Conservation (phyloP, 2,113 vertebrate genomes). For the Dissostichus mawsoni region DNA sequence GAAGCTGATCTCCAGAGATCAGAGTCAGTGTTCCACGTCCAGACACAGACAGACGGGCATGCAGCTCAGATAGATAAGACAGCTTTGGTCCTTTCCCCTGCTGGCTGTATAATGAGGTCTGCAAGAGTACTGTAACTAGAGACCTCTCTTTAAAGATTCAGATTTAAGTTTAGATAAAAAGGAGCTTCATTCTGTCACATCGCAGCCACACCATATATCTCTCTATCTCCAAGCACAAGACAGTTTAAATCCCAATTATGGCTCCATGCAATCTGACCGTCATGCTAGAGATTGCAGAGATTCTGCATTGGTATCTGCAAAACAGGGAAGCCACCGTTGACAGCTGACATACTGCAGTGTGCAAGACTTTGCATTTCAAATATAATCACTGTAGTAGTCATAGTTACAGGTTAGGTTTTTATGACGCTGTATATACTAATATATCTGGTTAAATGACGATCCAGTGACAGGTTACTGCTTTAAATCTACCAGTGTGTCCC, state of each 20-base stretch:
- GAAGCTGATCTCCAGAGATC: constrained; percentile 68
- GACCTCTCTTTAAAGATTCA: constrained; percentile 34
- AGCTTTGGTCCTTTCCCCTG: constrained; percentile 39
- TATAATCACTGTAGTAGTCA: neutral
- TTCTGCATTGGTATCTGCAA: constrained; percentile 4
- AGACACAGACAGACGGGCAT: constrained; percentile 49
- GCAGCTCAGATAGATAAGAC: constrained; percentile 61
- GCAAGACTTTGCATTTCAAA: constrained; percentile 26
- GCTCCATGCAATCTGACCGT: neutral
- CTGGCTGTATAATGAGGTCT: constrained; percentile 58
- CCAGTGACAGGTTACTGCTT: constrained; percentile 13
- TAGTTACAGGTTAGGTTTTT: constrained; percentile 13
- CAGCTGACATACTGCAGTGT: neutral
- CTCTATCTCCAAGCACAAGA: neutral
- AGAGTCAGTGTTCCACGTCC: constrained; percentile 62
- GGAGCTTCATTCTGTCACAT: constrained; percentile 5
- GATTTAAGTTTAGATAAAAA: constrained; percentile 33
- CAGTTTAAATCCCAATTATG: constrained; percentile 14
- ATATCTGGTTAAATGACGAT: constrained; percentile 7
- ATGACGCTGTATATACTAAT: neutral
- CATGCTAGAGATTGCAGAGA: neutral
- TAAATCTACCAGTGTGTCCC: constrained; percentile 5
- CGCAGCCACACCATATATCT: neutral
- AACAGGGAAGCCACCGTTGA: neutral
- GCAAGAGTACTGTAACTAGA: constrained; percentile 16